phyloP scores from a whole-genome alignment of 2,888 invertebrate genomes.

The Pristionchus entomophagus region DNA sequence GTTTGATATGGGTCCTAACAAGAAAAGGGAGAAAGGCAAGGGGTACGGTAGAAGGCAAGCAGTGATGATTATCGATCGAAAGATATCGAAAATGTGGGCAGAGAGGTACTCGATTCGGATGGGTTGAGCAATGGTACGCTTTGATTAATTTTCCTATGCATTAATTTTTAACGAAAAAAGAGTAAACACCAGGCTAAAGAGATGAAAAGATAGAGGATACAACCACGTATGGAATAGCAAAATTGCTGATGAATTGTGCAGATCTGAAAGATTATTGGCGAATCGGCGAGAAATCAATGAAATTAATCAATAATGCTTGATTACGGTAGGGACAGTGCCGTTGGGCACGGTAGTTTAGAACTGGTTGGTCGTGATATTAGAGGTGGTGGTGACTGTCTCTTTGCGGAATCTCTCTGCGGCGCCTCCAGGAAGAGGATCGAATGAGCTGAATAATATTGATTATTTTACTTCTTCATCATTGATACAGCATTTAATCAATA shows the following conservation, averaged over 20 bases:
- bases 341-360: background rate
- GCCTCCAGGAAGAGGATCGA: constrained; percentile 42
- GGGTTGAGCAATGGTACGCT: constrained; percentile 37
- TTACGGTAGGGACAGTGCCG: constrained; percentile 8
- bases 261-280: background rate
- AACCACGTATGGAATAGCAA: constrained; percentile 39
- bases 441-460: background rate
- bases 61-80: constrained; percentile 24
- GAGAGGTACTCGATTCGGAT: constrained; percentile 37
- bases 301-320: constrained; percentile 25
- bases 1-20: constrained; percentile 40
- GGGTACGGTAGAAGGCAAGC: constrained; percentile 17
- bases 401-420: constrained; percentile 14
- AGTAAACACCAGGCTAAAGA: constrained; percentile 9
- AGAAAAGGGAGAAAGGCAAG: constrained; percentile 33
- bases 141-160: constrained; percentile 25
- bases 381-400: constrained; percentile 41
- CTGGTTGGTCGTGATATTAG: constrained; percentile 17
- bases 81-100: background rate
- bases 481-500: background rate
- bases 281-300: background rate
- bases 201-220: background rate
- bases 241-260: constrained; percentile 28
- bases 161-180: background rate
- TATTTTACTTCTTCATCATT: background rate